Conservation (phyloP, 2,888 invertebrate species). For the Chirona hameri region DNA sequence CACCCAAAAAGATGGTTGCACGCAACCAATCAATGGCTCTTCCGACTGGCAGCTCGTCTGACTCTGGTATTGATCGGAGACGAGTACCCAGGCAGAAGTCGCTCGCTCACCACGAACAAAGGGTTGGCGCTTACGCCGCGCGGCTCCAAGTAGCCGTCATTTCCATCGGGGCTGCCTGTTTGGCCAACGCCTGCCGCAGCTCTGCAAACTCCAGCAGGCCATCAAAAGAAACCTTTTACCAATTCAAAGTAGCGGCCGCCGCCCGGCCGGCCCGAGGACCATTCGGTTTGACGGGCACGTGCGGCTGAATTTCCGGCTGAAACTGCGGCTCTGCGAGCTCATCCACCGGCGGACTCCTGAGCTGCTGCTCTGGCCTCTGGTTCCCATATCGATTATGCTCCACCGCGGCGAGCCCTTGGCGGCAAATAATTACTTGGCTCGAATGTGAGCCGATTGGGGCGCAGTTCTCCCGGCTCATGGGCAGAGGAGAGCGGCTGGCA, state of each 20-base stretch:
- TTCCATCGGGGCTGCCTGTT: not conserved
- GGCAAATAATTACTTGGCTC: not conserved
- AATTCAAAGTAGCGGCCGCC: not conserved
- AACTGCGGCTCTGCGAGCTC: too few relatives aligned
- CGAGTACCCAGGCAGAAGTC: not conserved
- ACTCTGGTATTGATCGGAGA: slow-evolving; percentile 3
- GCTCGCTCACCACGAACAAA: not conserved
- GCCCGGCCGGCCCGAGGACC: not conserved
- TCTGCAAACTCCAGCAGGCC: not conserved
- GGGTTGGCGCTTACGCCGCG: not conserved
- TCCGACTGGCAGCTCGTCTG: not conserved
- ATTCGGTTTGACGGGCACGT: not conserved
- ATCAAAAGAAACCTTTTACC: not conserved
- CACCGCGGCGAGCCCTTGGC: not conserved
- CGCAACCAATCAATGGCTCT: slow-evolving; percentile 26
- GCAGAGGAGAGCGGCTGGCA: not conserved
- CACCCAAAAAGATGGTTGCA: slow-evolving; percentile 26
- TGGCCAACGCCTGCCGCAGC: not conserved
- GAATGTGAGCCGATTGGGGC: not conserved
- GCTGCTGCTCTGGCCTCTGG: not conserved
- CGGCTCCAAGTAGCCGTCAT: not conserved
- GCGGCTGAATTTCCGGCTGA: not conserved
- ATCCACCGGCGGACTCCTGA: too few relatives aligned
- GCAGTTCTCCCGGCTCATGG: not conserved
- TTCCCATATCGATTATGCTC: not conserved